phyloP scores from a whole-genome alignment of 2,888 invertebrate genomes.

The Caenorhabditis angaria region DNA sequence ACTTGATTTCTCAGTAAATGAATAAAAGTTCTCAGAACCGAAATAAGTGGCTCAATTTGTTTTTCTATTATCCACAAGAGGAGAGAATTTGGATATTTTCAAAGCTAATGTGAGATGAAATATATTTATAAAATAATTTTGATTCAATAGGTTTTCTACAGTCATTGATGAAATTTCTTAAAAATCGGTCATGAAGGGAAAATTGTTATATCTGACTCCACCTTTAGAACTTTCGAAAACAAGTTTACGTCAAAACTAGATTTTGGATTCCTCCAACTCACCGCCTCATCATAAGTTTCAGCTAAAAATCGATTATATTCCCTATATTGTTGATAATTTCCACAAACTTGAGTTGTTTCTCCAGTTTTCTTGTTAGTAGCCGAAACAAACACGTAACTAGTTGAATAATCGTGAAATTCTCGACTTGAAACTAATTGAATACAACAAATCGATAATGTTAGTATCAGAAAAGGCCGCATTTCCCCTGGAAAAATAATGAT shows the following conservation, averaged over 20 bases:
- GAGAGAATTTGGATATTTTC: no score
- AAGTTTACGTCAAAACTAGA: background rate
- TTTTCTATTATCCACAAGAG: no score
- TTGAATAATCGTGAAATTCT: background rate
- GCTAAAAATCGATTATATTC: background rate
- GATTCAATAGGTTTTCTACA: no score
- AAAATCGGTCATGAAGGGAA: no score
- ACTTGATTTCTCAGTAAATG: no score
- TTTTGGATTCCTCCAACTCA: slow-evolving; percentile 1
- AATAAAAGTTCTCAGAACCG: no score
- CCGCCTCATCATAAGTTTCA: slow-evolving; percentile 3
- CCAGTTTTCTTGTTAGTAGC: slow-evolving; percentile 31
- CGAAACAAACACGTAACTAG: slow-evolving; percentile 42
- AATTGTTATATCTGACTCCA: no score
- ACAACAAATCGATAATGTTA: background rate
- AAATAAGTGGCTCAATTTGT: no score
- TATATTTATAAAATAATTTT: no score
- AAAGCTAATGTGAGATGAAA: no score
- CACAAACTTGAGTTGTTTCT: slow-evolving; percentile 46
- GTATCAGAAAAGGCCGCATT: background rate
- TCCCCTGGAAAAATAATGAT: background rate
- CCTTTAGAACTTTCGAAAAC: no score
- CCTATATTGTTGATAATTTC: slow-evolving; percentile 65
- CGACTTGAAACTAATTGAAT: background rate
- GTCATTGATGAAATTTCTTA: no score